phyloP scores from a whole-genome alignment of 2,113 vertebrate species.

The Bos taurus region DNA sequence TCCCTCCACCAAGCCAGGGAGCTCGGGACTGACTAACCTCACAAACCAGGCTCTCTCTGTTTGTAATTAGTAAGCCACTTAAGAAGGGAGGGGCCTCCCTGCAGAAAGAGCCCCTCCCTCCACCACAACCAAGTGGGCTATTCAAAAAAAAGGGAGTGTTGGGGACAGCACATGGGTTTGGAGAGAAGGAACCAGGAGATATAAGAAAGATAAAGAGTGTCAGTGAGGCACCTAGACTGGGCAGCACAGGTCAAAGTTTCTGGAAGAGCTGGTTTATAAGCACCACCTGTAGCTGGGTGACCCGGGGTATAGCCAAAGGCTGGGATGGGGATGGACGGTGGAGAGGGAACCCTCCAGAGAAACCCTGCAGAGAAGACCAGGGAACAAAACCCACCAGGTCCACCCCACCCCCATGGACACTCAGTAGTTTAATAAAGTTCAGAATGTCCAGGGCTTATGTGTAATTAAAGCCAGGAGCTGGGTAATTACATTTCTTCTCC shows the following conservation, averaged over 20 bases:
- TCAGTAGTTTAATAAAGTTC: conserved; percentile 53
- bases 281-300: conserved; percentile 29
- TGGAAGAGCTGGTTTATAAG: conserved; percentile 22
- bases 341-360: background rate
- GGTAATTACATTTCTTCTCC: conserved; percentile 18
- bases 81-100: background rate
- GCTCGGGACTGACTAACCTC: conserved; percentile 11
- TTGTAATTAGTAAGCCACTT: conserved; percentile 65
- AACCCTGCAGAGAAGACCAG: conserved; percentile 1
- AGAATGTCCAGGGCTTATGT: conserved; percentile 29
- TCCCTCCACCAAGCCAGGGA: conserved; percentile 47
- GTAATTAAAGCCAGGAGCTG: conserved; percentile 64
- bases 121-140: background rate
- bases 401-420: conserved; percentile 21
- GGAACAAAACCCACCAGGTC: background rate
- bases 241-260: background rate
- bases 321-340: background rate
- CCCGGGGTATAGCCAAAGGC: background rate
- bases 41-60: conserved; percentile 67
- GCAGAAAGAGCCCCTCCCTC: background rate
- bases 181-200: background rate
- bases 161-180: background rate
- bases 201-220: background rate
- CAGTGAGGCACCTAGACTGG: background rate
- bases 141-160: background rate